Evolutionary conservation across 2,797 vertebrate genomes (phyloP).

Genomic region (Rhinichthys osculus): DNA sequence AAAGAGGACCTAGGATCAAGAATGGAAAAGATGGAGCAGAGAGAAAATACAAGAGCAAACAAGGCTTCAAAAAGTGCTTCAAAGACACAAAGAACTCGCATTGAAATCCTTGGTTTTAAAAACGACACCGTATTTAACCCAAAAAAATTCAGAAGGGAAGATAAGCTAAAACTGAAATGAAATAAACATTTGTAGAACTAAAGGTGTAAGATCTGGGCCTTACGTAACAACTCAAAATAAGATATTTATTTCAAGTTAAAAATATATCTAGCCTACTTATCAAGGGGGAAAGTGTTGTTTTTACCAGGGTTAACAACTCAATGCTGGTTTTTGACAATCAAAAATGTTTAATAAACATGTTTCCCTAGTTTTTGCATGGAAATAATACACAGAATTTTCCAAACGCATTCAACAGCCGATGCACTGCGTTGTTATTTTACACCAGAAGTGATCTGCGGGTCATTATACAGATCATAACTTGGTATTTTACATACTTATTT

Average conservation of each 20-base stretch:
- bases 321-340: constrained; percentile 13
- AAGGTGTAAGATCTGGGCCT: constrained; percentile 20
- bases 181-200: constrained; percentile 42
- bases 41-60: constrained; percentile 93
- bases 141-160: constrained; percentile 59
- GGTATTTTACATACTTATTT: constrained; percentile 11
- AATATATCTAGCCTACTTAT: constrained; percentile 64
- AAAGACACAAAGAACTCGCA: constrained; percentile 78
- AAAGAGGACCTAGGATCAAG: constrained; percentile 99
- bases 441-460: background rate
- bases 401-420: constrained; percentile 29
- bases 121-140: constrained; percentile 59
- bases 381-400: constrained; percentile 6
- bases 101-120: constrained; percentile 59
- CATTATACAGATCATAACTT: background rate
- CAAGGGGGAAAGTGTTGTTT: constrained; percentile 28
- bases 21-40: constrained; percentile 96
- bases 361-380: background rate
- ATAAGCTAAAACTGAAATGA: constrained; percentile 50
- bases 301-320: background rate
- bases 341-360: constrained; percentile 28
- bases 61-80: constrained; percentile 88
- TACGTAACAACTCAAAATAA: constrained; percentile 61
- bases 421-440: constrained; percentile 19
- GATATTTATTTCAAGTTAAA: constrained; percentile 64